Evolutionary conservation across 2,888 invertebrate species (phyloP), one percentile per base, ranked within the genome.

Genomic region (Resseliella maxima): DNA sequence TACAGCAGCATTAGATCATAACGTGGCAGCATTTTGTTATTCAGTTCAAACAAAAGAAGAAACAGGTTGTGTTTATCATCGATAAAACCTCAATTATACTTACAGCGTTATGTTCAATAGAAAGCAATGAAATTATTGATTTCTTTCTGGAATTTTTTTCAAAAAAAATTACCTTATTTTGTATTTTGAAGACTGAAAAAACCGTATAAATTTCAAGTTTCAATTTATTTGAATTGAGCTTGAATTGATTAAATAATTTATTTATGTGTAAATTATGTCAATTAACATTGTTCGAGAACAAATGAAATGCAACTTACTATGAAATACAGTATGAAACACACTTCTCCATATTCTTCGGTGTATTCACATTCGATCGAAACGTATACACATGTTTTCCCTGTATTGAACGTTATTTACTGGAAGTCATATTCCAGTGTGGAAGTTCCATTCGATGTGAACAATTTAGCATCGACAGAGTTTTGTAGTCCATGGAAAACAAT

Each of bases 271-370:
- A 59, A 24, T n/a, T 24, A 59, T 59, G 1, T 24, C 12, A 59
- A 24, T 59, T 2, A 24, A n/a, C 59, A 59, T 24, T 6, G n/a
- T 59, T 3, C n/a, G 59, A n/a, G n/a, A n/a, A n/a, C n/a, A n/a
- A n/a, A n/a, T 8, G 41, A 5, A 41, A 38, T 83, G 31, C 83
- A 83, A 24, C 3, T 83, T 5, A n/a, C 24, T 38, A n/a, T 83
- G 83, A 83, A 83, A 83, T 83, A 1, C 41, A 83, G 83, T 83
- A 83, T 83, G 38, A 83, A 41, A 41, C 18, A 6, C 54, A 54
- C 21, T 12, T 54, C 54, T 12, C 54, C 54, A 21, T 54, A 18
- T 10, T 18, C 3, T 54, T 54, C n/a, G n/a, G n/a, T n/a, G 10
- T 18, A 54, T 54, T 54, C 21, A 54, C 54, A 21, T n/a, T n/a